Base-by-base conservation (phyloP, 2,113 vertebrate species). In the Microtus richardsoni region DNA sequence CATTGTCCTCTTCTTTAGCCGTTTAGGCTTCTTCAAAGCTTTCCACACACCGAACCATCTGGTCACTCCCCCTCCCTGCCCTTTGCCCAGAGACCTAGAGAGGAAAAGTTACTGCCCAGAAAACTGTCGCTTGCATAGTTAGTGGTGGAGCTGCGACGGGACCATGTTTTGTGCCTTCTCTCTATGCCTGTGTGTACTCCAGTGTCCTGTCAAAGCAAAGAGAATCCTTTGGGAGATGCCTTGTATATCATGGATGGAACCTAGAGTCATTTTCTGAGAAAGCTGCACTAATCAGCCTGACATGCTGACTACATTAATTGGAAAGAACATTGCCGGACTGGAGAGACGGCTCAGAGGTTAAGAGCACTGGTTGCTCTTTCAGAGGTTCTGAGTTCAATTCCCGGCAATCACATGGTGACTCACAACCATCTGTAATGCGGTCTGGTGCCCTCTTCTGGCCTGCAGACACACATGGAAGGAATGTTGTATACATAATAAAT, bases 231-330 rank as follows among this genome's bases (percentile, higher is more conserved):
- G 17, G 30, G 60, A 36, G n/a, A 9, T n/a, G 68, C 49, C 79
- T 70, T 88, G 62, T 36, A 28, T 36, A 49, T 66, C 74, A 44
- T 68, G 9, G 26, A 66, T 74, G 9, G 33, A 83, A 86, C 47
- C 78, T 94, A 33, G 0, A 89, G 36, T 36, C 47, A 44, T 84
- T 89, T 79, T 87, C 88, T 87, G 66, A 83, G 93, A 89, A 88
- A 74, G 33, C 11, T 64, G 12, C 0, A 93, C 33, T 16, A 6
- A 83, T 80, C 54, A 95, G 47, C 47, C 44, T 44, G 9, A 83
- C 52, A 47, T 52, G 52, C 75, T 91, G 91, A 68, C 41, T 93
- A 93, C 75, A 8, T 93, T 89, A 44, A 78, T 26, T 60, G 41
- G 79, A 78, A 92, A 91, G 73, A 16, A 54, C 54, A 3, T 54